These are phyloP conservation scores for Paedocypris sp. DNA, from an alignment of 2,113 vertebrate species.

Conservation along the genomic window DNA sequence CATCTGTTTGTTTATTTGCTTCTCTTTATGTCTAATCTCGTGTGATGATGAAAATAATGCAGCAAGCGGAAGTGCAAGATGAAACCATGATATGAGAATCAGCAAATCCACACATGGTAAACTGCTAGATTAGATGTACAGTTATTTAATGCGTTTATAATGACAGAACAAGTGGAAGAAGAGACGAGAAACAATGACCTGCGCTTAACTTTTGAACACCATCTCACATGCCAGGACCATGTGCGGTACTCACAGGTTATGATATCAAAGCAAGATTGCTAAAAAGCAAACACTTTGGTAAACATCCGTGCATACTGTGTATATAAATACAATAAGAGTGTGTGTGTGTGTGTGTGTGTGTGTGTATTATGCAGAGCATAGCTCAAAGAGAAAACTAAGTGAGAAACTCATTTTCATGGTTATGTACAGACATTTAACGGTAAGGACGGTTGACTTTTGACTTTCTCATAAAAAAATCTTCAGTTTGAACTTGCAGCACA, in stretches of 20 bases:
- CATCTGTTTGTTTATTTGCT: slow-evolving; percentile 8
- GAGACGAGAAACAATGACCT: no score
- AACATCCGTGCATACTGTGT: no score
- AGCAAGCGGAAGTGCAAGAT: not conserved
- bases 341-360: no score
- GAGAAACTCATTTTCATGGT: no score
- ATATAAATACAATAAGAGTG: no score
- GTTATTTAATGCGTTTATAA: not conserved
- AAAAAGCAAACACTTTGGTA: no score
- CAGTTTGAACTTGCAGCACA: slow-evolving; percentile 2
- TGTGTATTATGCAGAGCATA: no score
- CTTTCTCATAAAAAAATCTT: not conserved
- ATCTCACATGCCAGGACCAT: no score
- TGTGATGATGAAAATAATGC: not conserved
- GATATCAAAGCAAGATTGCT: no score
- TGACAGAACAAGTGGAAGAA: not conserved
- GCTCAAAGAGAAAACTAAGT: no score
- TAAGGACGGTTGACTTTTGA: slow-evolving; percentile 11
- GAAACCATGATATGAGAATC: not conserved
- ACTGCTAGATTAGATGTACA: not conserved
- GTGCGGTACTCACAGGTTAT: no score
- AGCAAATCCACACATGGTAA: not conserved
- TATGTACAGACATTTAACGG: not conserved
- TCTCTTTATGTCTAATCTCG: slow-evolving; percentile 1
- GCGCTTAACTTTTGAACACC: no score